A percentile compares a stretch with the other conserved stretches of the same genome.
These are phyloP conservation scores for Ifrita kowaldi DNA, from an alignment of 2,113 vertebrate genomes.

Conservation along the genomic window DNA sequence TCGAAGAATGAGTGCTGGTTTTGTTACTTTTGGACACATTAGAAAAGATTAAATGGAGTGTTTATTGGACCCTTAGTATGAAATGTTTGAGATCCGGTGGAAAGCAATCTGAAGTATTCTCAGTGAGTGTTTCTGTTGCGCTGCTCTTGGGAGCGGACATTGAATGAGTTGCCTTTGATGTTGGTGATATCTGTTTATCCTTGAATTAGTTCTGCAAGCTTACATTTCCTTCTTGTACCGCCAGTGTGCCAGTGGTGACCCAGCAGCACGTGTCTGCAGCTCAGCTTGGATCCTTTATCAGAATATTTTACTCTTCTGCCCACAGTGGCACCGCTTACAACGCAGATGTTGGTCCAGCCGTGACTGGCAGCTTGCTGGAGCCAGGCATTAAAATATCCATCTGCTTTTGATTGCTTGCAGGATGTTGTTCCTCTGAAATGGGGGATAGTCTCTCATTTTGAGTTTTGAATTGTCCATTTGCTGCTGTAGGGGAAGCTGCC, in stretches of 20 bases:
- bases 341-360: not conserved
- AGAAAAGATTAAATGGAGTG: not conserved
- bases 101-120: not conserved
- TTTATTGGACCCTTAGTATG: not conserved
- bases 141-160: fast-evolving
- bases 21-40: not conserved
- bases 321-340: not conserved
- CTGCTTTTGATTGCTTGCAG: slow-evolving; percentile 15
- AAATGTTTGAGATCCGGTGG: not conserved
- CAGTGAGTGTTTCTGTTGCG: not conserved
- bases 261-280: not conserved
- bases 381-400: not conserved
- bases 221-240: not conserved
- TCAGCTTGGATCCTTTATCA: not conserved
- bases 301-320: not conserved
- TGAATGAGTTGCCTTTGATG: not conserved
- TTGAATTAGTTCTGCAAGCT: not conserved
- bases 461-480: not conserved
- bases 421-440: not conserved
- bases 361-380: not conserved
- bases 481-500: not conserved
- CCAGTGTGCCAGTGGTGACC: not conserved
- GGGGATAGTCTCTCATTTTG: not conserved
- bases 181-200: not conserved
- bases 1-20: not conserved